Conservation (phyloP, 1,140 invertebrate species). For the Anthonomus grandis region DNA sequence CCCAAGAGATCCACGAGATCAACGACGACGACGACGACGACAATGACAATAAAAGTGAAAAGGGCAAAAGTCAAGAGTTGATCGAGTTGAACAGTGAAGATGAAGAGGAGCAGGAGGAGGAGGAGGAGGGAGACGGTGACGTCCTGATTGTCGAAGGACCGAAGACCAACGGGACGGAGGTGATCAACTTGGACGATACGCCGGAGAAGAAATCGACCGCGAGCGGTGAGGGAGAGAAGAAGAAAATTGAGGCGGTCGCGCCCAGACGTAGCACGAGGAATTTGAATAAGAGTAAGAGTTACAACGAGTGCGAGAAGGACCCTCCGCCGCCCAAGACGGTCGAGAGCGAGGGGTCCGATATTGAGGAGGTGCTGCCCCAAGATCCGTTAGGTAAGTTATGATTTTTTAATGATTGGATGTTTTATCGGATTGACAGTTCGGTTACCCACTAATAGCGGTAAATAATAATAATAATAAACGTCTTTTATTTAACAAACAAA, state of each 20-base stretch:
- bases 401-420: too few relatives aligned
- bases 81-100: slow-evolving; percentile 49
- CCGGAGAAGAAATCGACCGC: slow-evolving; percentile 33
- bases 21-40: slow-evolving; percentile 46
- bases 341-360: slow-evolving; percentile 57
- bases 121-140: too few relatives aligned
- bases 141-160: slow-evolving; percentile 51
- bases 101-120: slow-evolving; percentile 44
- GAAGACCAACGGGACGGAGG: slow-evolving; percentile 42
- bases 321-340: slow-evolving; percentile 1
- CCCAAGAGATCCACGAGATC: slow-evolving; percentile 34
- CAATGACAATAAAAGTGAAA: too few relatives aligned
- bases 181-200: slow-evolving; percentile 37
- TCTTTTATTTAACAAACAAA: too few relatives aligned
- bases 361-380: slow-evolving; percentile 63
- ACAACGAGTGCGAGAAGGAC: slow-evolving; percentile 54
- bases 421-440: too few relatives aligned
- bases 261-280: slow-evolving; percentile 59
- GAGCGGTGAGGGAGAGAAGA: slow-evolving; percentile 1
- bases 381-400: slow-evolving; percentile 59
- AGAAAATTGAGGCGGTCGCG: slow-evolving; percentile 12
- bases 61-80: slow-evolving; percentile 24
- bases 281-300: slow-evolving; percentile 57
- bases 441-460: too few relatives aligned
- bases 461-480: too few relatives aligned